Percentiles rank a stretch among this genome's conserved stretches.
Evolutionary conservation across 2,113 vertebrate species (phyloP).

Genomic region (Planiliza haematocheilus): DNA sequence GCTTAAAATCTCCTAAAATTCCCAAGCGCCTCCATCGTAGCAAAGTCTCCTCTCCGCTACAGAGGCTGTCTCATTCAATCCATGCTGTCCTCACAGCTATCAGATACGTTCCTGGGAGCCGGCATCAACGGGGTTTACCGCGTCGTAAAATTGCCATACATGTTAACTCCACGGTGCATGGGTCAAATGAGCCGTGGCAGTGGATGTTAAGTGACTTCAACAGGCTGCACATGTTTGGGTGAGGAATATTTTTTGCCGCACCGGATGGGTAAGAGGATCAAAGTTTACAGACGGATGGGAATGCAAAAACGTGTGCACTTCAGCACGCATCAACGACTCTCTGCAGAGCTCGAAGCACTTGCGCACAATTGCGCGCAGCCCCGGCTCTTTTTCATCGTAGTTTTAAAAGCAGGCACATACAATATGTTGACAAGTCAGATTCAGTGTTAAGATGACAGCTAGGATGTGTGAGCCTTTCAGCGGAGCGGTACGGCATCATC

Average conservation of each 20-base stretch:
- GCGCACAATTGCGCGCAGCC: not conserved
- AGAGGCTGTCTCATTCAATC: not conserved
- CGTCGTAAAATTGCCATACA: slow-evolving; percentile 65
- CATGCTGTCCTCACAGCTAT: slow-evolving; percentile 15
- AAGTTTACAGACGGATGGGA: slow-evolving; percentile 19
- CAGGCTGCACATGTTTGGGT: slow-evolving; percentile 42
- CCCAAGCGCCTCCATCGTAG: slow-evolving; percentile 45
- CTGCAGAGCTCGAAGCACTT: not conserved
- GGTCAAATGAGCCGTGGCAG: slow-evolving; percentile 68
- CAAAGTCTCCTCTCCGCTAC: slow-evolving; percentile 15
- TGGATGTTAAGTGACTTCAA: slow-evolving; percentile 70
- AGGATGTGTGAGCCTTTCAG: slow-evolving; percentile 62
- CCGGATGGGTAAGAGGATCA: slow-evolving; percentile 25
- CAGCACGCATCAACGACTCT: not conserved
- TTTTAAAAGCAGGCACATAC: slow-evolving; percentile 34
- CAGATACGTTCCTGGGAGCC: slow-evolving; percentile 21
- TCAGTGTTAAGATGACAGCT: slow-evolving; percentile 58
- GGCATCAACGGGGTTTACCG: slow-evolving; percentile 35
- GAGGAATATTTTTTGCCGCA: slow-evolving; percentile 41
- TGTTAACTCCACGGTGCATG: slow-evolving; percentile 47
- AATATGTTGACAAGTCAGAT: slow-evolving; percentile 46
- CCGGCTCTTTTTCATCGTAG: not conserved
- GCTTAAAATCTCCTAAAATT: slow-evolving; percentile 28
- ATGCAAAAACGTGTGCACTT: slow-evolving; percentile 12
- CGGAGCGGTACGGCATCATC: slow-evolving; percentile 49